Evolutionary conservation across 2,113 vertebrate species (phyloP), one percentile per base, ranked within the genome.

Genomic region (Chloropsis cyanopogon): DNA sequence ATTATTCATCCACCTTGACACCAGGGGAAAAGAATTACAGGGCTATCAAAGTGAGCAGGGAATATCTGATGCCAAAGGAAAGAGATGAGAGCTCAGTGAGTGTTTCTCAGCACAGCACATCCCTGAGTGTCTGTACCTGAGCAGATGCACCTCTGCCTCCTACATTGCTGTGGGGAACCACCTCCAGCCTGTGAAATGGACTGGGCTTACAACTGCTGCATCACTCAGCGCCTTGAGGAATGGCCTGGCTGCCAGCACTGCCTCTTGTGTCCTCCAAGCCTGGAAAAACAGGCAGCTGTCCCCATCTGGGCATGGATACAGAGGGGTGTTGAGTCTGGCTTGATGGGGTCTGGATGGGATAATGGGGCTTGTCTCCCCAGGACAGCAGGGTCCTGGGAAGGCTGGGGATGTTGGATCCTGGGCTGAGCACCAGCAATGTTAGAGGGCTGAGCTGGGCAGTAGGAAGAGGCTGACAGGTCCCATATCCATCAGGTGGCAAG

Each of bases 101-200:
- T 0, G 0, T 76, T 78, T 76, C 70, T 47, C 20, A 4, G 52
- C 44, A 37, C 75, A 33, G 64, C 50, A 12, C 33, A 61, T 28
- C 25, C 1, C 46, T 6, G 47, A 3, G 4, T 14, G 11, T 29
- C n/a, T 20, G 14, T 37, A 37, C 37, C 37, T 37, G 46, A 60
- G 68, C 5, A 10, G 78, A 46, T 1, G 11, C 10, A 6, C 29
- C 47, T 39, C 73, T 63, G 65, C 69, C 70, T 33, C 7, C 2
- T 56, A 2, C 0, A 0, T 12, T 0, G 3, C 35, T 7, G 2
- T 3, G 61, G 33, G 78, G 24, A 16, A n/a, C 53, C 60, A 73
- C 82, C 56, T 33, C 78, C 91, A n/a, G 1, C 23, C 18, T 7
- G 52, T 2, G 75, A 29, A 26, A 49, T 0, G 2, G 44, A 78